These are phyloP conservation scores for Lasioglossum zephyrum DNA, from an alignment of 2,888 invertebrate species.

Conservation along the genomic window DNA sequence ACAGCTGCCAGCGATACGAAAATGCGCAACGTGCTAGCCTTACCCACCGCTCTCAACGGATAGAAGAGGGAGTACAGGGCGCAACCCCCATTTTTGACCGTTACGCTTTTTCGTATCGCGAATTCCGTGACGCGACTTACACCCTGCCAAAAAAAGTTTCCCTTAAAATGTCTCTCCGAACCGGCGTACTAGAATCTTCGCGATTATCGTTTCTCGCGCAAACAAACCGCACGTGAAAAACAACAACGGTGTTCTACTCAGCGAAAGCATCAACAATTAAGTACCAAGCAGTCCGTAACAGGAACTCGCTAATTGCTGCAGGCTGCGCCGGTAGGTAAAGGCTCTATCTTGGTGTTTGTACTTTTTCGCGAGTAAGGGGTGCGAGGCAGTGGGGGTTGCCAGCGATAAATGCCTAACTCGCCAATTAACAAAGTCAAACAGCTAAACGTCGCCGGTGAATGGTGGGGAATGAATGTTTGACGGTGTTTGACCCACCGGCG, in stretches of 20 bases:
- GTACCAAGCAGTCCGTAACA: background rate
- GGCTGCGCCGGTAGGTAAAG: background rate
- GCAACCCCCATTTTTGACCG: too few relatives aligned
- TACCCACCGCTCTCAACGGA: too few relatives aligned
- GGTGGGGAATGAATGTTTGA: constrained; percentile 32
- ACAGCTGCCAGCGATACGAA: too few relatives aligned
- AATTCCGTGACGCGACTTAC: too few relatives aligned
- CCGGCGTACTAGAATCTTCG: background rate
- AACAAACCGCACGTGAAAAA: background rate
- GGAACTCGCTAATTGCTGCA: constrained; percentile 11
- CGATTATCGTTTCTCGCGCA: background rate
- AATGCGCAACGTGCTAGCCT: too few relatives aligned
- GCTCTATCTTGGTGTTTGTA: background rate
- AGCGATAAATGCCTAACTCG: constrained; percentile 23
- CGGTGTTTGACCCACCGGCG: background rate
- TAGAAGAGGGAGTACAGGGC: too few relatives aligned
- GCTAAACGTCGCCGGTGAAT: constrained; percentile 21
- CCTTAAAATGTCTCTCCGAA: too few relatives aligned
- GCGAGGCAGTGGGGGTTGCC: background rate
- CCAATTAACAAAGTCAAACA: constrained; percentile 53
- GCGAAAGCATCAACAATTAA: background rate
- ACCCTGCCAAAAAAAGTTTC: too few relatives aligned
- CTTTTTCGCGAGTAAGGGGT: background rate
- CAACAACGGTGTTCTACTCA: background rate
- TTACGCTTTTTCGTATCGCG: too few relatives aligned